These are phyloP conservation scores for Lochmaea crataegi DNA, from an alignment of 2,888 invertebrate species.

Conservation along the genomic window DNA sequence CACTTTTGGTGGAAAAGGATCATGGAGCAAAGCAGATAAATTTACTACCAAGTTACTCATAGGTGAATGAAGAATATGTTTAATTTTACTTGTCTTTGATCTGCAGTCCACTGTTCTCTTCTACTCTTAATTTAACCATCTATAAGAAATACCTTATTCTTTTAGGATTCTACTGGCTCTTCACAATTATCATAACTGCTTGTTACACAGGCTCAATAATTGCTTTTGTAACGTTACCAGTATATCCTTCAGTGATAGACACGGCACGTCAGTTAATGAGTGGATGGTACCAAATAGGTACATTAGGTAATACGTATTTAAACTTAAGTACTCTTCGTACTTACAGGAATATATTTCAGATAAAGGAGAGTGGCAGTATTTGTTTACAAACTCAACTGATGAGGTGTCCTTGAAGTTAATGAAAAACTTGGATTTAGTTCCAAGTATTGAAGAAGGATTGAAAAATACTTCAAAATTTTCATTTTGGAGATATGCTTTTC, in stretches of 20 bases:
- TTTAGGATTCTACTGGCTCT: constrained; percentile 84
- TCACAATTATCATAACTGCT: constrained; percentile 85
- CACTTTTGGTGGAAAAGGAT: constrained; percentile 75
- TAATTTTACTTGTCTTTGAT: too few species aligned
- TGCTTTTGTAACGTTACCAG: constrained; percentile 83
- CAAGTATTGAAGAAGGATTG: constrained; percentile 75
- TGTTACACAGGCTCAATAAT: constrained; percentile 88
- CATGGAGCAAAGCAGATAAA: constrained; percentile 78
- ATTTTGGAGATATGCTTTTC: constrained; percentile 83
- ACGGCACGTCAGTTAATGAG: constrained; percentile 74
- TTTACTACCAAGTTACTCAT: constrained; percentile 78
- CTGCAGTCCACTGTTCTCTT: too few species aligned
- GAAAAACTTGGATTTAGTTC: constrained; percentile 75
- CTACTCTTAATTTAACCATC: too few species aligned
- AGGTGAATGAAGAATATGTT: constrained; percentile 68
- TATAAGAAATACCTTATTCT: constrained; percentile 3
- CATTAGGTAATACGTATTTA: constrained; percentile 68
- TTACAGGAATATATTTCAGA: constrained; percentile 64
- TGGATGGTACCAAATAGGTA: constrained; percentile 78
- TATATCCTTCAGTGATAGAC: constrained; percentile 80
- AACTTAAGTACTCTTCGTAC: background rate
- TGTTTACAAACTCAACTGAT: constrained; percentile 80
- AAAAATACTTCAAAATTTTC: constrained; percentile 80
- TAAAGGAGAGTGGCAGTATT: constrained; percentile 80
- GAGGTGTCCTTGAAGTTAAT: constrained; percentile 71